Percentiles rank a stretch among this genome's conserved stretches.
These are phyloP conservation scores for Panzeria rudis DNA, from an alignment of 2,888 invertebrate genomes.

Conservation along the genomic window DNA sequence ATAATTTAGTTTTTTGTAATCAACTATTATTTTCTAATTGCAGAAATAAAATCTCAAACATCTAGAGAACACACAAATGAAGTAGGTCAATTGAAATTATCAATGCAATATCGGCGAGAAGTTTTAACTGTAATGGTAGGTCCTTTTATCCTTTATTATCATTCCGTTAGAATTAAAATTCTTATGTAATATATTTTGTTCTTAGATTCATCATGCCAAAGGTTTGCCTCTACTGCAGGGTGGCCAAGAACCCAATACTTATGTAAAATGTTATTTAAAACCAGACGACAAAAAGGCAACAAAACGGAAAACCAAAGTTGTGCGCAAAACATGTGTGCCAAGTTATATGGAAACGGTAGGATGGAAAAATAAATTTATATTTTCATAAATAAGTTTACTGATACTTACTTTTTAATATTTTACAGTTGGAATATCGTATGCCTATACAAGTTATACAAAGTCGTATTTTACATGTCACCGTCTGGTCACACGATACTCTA, in stretches of 20 bases:
- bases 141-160: not conserved
- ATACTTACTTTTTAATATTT: not conserved
- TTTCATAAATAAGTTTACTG: not conserved
- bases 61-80: conserved; percentile 83
- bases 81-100: conserved; percentile 91
- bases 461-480: conserved; percentile 93
- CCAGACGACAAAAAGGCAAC: conserved; percentile 96
- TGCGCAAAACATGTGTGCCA: conserved; percentile 96
- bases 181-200: conserved; percentile 7
- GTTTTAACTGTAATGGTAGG: conserved; percentile 90
- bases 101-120: conserved; percentile 90
- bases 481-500: conserved; percentile 96
- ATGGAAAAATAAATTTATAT: not conserved
- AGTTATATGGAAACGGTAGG: conserved; percentile 98
- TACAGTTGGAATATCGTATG: conserved; percentile 94
- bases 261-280: conserved; percentile 95
- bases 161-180: not conserved
- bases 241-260: conserved; percentile 93
- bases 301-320: conserved; percentile 97
- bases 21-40: conserved; percentile 15
- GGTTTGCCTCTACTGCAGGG: conserved; percentile 92
- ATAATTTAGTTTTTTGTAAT: too few relatives aligned
- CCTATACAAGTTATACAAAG: conserved; percentile 90
- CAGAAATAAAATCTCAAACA: conserved; percentile 80
- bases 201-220: conserved; percentile 91